Evolutionary conservation across 2,888 invertebrate genomes (phyloP).

Genomic region (Pheosia tremula): DNA sequence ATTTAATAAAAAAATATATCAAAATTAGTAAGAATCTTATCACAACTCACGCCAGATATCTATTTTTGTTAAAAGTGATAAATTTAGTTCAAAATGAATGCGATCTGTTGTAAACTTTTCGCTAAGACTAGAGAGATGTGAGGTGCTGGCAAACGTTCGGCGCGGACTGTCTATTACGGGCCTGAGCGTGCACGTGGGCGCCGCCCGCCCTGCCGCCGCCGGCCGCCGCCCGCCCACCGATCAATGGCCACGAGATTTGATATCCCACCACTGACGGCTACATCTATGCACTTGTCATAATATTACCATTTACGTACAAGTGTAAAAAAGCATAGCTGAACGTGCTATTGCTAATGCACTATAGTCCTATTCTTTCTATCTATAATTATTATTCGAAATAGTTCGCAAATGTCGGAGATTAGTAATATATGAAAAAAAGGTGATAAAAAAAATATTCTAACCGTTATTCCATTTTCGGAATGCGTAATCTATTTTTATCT

Average conservation of each 20-base stretch:
- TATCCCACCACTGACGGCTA: slow-evolving; percentile 48
- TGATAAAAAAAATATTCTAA: too few species aligned
- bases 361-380: too few species aligned
- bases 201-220: slow-evolving; percentile 58
- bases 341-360: background rate
- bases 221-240: slow-evolving; percentile 62
- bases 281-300: slow-evolving; percentile 28
- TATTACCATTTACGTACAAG: slow-evolving; percentile 17
- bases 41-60: slow-evolving; percentile 32
- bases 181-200: slow-evolving; percentile 77
- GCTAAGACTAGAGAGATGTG: slow-evolving; percentile 48
- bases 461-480: too few species aligned
- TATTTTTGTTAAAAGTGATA: slow-evolving; percentile 12
- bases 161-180: slow-evolving; percentile 80
- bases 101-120: slow-evolving; percentile 31
- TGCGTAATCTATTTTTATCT: too few species aligned
- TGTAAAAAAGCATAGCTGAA: background rate
- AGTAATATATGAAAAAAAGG: too few species aligned
- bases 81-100: slow-evolving; percentile 20
- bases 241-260: slow-evolving; percentile 77
- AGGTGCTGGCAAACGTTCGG: slow-evolving; percentile 60
- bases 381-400: too few species aligned
- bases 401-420: too few species aligned
- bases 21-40: slow-evolving; percentile 20
- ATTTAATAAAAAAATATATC: slow-evolving; percentile 18